Evolutionary conservation across 2,888 invertebrate species (phyloP).

Genomic region (Mesoligia furuncula): DNA sequence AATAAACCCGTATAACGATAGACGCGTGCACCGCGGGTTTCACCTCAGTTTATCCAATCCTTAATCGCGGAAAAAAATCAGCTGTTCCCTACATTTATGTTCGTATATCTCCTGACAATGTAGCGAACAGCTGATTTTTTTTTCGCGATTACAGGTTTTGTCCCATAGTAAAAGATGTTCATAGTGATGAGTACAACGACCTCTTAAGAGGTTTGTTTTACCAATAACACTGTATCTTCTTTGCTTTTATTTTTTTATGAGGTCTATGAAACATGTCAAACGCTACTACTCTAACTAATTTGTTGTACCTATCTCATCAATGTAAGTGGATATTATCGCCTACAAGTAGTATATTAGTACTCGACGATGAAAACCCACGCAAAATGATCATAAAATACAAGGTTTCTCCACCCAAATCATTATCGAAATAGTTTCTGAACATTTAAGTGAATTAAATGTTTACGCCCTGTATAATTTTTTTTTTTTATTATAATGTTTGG

Average conservation of each 20-base stretch:
- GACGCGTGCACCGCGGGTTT: too few species aligned
- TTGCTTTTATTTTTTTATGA: constrained; percentile 17
- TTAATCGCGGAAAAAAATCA: too few species aligned
- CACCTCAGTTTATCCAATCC: not conserved
- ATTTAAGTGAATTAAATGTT: not conserved
- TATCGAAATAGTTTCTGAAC: constrained; percentile 14
- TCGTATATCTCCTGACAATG: too few species aligned
- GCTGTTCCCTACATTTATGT: too few species aligned
- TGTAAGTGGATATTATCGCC: constrained; percentile 37
- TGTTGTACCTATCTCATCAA: constrained; percentile 51
- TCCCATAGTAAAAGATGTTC: too few species aligned
- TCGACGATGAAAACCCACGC: constrained; percentile 7
- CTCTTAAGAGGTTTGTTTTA: too few species aligned
- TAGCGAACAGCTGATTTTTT: too few species aligned
- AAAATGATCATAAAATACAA: constrained; percentile 1
- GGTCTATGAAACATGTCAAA: constrained; percentile 30
- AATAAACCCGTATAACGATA: too few species aligned
- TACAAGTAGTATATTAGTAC: not conserved
- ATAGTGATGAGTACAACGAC: too few species aligned
- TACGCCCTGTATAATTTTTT: not conserved
- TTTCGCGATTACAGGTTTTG: too few species aligned
- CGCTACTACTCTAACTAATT: constrained; percentile 34
- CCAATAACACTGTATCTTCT: too few species aligned
- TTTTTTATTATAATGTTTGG: not conserved
- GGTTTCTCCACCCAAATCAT: not conserved